Evolutionary conservation across 2,888 invertebrate species (phyloP).

Genomic region (Teleogryllus oceanicus): DNA sequence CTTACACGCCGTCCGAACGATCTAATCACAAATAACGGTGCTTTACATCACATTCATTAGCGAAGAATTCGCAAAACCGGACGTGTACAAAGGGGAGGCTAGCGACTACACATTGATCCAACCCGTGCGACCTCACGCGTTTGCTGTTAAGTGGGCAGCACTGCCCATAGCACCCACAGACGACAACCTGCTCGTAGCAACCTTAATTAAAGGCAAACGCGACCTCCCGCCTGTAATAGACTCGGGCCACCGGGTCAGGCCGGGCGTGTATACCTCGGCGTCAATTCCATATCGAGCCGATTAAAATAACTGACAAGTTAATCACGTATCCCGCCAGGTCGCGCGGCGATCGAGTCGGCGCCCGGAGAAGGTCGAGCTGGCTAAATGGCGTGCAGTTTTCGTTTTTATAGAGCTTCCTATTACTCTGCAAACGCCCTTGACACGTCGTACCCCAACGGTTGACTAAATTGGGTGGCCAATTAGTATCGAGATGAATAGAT

Average conservation of each 20-base stretch:
- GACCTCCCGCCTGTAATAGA: background rate
- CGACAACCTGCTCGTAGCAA: too few relatives aligned
- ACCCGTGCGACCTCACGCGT: too few relatives aligned
- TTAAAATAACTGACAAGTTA: slow-evolving; percentile 7
- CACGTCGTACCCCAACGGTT: too few relatives aligned
- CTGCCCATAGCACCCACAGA: too few relatives aligned
- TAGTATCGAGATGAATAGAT: too few relatives aligned
- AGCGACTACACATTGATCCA: too few relatives aligned
- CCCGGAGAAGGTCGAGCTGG: background rate
- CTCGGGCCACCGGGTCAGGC: background rate
- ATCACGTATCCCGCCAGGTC: background rate
- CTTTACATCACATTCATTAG: too few relatives aligned
- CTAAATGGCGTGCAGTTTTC: background rate
- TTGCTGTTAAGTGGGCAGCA: too few relatives aligned
- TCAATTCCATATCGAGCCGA: background rate
- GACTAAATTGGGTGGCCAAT: too few relatives aligned
- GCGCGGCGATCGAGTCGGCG: background rate
- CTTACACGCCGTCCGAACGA: background rate
- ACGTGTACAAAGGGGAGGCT: too few relatives aligned
- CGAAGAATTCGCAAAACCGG: too few relatives aligned
- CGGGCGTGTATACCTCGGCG: background rate
- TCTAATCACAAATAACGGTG: background rate
- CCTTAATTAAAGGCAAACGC: background rate
- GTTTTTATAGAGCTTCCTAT: background rate
- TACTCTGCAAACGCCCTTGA: background rate